Percentiles rank a stretch among this genome's conserved stretches.
Conservation (phyloP, 2,888 invertebrate species). For the Brassicogethes aeneus region DNA sequence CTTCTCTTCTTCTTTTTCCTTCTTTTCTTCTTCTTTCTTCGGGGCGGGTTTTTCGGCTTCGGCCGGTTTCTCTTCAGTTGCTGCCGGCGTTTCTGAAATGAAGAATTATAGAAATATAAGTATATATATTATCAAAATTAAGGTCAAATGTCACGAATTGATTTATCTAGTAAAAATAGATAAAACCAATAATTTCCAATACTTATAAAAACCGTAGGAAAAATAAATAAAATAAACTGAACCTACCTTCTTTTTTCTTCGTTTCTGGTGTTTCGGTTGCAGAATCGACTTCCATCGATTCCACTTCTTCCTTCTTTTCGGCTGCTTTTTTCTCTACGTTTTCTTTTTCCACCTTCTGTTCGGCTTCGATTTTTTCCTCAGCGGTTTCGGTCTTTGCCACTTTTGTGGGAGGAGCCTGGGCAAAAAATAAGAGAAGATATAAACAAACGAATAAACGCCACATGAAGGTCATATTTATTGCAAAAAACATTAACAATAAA, state of each 20-base stretch:
- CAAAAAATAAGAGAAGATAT: slow-evolving; percentile 15
- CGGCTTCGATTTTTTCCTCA: slow-evolving; percentile 13
- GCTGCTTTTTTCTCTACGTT: slow-evolving; percentile 10
- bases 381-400: slow-evolving; percentile 43
- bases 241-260: slow-evolving; percentile 4
- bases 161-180: too few relatives aligned
- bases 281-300: slow-evolving; percentile 20
- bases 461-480: slow-evolving; percentile 2
- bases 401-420: slow-evolving; percentile 46
- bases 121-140: not conserved
- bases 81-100: not conserved
- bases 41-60: slow-evolving; percentile 6
- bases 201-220: too few relatives aligned
- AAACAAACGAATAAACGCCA: too few relatives aligned
- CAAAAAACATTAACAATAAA: slow-evolving; percentile 1
- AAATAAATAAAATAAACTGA: too few relatives aligned
- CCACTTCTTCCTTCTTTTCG: slow-evolving; percentile 12
- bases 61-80: slow-evolving; percentile 4
- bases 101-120: too few relatives aligned
- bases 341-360: slow-evolving; percentile 10
- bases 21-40: slow-evolving; percentile 13
- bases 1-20: slow-evolving; percentile 11
- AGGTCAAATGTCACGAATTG: too few relatives aligned
- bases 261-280: slow-evolving; percentile 10
- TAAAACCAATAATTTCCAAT: too few relatives aligned